A percentile compares a stretch with the other conserved stretches of the same genome.
phyloP scores from a whole-genome alignment of 2,888 invertebrate species.

The Cacoxenus indagator region DNA sequence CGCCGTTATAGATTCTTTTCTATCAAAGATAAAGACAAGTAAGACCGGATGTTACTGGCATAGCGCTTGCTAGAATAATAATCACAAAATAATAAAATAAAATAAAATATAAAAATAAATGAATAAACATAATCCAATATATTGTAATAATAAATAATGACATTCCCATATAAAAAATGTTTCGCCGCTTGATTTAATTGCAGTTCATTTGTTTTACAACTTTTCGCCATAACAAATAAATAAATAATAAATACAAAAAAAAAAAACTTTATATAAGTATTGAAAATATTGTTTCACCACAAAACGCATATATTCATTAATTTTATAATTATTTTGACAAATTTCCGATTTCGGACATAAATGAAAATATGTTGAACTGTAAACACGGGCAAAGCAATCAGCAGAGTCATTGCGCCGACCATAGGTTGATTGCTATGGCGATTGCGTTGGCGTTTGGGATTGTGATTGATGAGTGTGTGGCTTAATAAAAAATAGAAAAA shows the following conservation, averaged over 20 bases:
- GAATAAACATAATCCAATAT: constrained; percentile 5
- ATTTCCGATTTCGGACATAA: constrained; percentile 8
- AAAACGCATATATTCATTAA: constrained; percentile 25
- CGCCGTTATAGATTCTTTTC: too few relatives aligned
- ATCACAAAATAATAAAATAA: neutral
- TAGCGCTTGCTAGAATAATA: too few relatives aligned
- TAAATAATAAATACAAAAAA: constrained; percentile 6
- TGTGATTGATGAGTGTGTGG: constrained; percentile 3
- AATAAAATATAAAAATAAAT: constrained; percentile 21
- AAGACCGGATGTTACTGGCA: too few relatives aligned
- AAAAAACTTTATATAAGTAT: neutral
- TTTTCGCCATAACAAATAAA: constrained; percentile 1
- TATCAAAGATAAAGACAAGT: too few relatives aligned
- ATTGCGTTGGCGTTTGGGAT: too few relatives aligned
- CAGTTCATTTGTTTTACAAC: constrained; percentile 14
- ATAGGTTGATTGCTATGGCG: neutral
- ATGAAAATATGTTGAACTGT: too few relatives aligned
- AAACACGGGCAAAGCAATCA: constrained; percentile 16
- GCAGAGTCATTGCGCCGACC: constrained; percentile 1
- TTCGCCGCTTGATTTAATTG: constrained; percentile 7
- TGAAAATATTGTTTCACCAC: neutral
- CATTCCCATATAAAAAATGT: neutral
- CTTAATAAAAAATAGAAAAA: too few relatives aligned
- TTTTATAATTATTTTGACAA: constrained; percentile 20
- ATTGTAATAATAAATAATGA: constrained; percentile 18